These are phyloP conservation scores for Syrista parreyssii DNA, from an alignment of 2,888 invertebrate species.

Conservation along the genomic window DNA sequence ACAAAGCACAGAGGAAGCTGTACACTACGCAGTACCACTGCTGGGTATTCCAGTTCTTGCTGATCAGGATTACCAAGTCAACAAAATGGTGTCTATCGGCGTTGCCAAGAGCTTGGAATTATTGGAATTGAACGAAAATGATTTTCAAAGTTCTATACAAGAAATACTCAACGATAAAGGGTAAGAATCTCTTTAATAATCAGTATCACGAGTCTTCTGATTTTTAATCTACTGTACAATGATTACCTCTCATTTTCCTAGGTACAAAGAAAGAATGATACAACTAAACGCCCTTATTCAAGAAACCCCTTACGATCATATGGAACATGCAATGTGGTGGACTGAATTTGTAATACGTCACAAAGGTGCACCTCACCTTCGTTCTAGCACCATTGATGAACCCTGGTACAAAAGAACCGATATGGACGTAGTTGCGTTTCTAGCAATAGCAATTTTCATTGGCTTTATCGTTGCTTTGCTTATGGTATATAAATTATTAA, in stretches of 20 bases:
- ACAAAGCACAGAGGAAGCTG: conserved; percentile 47
- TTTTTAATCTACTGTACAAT: too few species aligned
- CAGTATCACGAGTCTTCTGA: too few species aligned
- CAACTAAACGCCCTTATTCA: conserved; percentile 6
- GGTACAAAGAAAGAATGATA: conserved; percentile 39
- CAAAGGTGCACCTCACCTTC: conserved; percentile 35
- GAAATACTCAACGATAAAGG: conserved; percentile 34
- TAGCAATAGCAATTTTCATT: conserved; percentile 8
- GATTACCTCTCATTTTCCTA: conserved; percentile 1
- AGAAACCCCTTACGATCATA: conserved; percentile 31
- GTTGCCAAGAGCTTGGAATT: conserved; percentile 27
- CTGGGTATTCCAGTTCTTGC: conserved; percentile 40
- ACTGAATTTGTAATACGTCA: conserved; percentile 44
- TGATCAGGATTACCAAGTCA: conserved; percentile 39
- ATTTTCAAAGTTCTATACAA: conserved; percentile 24
- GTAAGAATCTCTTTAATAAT: neutral
- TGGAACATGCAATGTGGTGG: conserved; percentile 42
- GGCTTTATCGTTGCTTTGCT: neutral
- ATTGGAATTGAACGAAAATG: conserved; percentile 3
- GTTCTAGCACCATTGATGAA: conserved; percentile 26
- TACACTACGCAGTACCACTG: conserved; percentile 39
- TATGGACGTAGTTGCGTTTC: conserved; percentile 34
- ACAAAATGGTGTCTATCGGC: conserved; percentile 29
- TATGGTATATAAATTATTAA: neutral
- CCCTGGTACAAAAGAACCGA: conserved; percentile 35